phyloP scores from a whole-genome alignment of 2,888 invertebrate species.

The Acronicta leporina region DNA sequence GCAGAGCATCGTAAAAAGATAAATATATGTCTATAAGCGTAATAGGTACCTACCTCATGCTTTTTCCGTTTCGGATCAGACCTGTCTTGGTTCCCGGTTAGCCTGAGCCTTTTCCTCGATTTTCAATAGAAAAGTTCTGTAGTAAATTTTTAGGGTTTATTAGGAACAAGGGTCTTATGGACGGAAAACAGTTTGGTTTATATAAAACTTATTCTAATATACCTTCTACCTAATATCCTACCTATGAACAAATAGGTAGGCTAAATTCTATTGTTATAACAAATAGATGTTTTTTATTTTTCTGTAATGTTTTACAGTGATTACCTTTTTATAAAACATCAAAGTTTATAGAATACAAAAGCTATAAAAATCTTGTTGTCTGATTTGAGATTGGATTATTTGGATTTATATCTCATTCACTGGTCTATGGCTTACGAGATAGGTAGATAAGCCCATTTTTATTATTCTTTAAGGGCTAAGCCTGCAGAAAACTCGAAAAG shows the following conservation, averaged over 20 bases:
- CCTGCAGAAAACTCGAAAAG: constrained; percentile 31
- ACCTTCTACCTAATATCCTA: no score
- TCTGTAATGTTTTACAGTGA: constrained; percentile 66
- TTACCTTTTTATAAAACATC: no score
- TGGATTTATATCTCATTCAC: constrained; percentile 96
- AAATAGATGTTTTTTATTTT: constrained; percentile 15
- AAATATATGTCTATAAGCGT: constrained; percentile 47
- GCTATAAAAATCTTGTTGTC: constrained; percentile 91
- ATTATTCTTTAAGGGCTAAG: constrained; percentile 47
- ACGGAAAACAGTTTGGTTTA: no score
- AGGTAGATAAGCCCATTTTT: constrained; percentile 83
- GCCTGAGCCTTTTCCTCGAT: constrained; percentile 36
- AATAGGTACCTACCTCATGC: constrained; percentile 20
- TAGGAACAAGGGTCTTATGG: constrained; percentile 1
- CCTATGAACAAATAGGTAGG: no score
- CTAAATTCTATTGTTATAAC: no score
- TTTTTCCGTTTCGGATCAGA: constrained; percentile 31
- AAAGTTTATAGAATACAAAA: no score
- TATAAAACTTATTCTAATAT: no score
- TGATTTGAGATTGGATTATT: constrained; percentile 92
- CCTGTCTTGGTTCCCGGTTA: constrained; percentile 26
- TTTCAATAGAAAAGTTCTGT: constrained; percentile 38
- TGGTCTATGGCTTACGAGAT: constrained; percentile 95
- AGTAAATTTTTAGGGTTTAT: constrained; percentile 17
- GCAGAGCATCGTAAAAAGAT: constrained; percentile 90